Evolutionary conservation across 2,113 vertebrate genomes (phyloP), one percentile per base, ranked within the genome.

Genomic region (Clarias macrocephalus): DNA sequence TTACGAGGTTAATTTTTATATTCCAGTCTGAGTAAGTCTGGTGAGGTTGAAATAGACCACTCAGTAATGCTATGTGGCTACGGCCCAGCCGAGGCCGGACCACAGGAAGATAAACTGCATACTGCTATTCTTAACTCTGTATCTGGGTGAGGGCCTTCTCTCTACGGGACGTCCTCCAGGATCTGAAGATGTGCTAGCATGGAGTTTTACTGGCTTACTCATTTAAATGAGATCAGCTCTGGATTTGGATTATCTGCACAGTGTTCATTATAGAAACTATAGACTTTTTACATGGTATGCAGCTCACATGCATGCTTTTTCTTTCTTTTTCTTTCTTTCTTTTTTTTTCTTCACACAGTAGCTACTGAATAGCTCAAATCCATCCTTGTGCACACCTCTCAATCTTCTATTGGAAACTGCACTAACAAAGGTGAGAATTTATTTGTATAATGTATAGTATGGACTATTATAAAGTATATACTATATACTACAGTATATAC

Each of bases 211-310:
- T 90, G 73, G 86, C 52, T 92, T 90, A 93, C 87, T 88, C 63
- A 56, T 63, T 81, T 88, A 89, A 88, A 90, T 90, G 66, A 89
- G 90, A 91, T 92, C 88, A 90, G 70, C 88, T 57, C 63, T 88
- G 90, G 92, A 92, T 93, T 93, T 92, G 86, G 92, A 92, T 93
- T 92, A 92, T 84, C 77, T 65, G 79, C 87, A 81, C 30, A 88
- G 73, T 88, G 85, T 85, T 66, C 75, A 83, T 87, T 90, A 85
- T 89, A 60, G 28, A 80, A 11, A 30, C 33, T 81, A 80, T 62
- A 76, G 42, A 1, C 23, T 6, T n/a, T 6, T 4, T 76, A 21
- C 42, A 54, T 76, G 25, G 7, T 48, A 48, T 48, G 48, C 48
- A 48, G 0, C 48, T 48, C 7, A 48, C 48, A 48, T 48, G 48